Base-by-base conservation (phyloP, 2,888 invertebrate species). In the Andrena bucephala region DNA sequence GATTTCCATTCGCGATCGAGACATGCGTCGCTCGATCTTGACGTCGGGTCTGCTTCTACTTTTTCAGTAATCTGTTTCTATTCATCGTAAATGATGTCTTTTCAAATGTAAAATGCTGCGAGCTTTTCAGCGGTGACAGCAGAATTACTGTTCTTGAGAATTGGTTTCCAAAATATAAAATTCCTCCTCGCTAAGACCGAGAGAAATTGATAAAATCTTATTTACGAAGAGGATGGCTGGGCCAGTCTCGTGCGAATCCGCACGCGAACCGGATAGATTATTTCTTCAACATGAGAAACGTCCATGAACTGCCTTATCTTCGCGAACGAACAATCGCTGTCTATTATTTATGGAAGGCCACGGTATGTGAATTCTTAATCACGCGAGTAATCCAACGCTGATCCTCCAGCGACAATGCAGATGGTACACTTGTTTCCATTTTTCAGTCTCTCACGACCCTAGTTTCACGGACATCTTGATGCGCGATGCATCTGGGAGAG, bases 401-500 rank as follows among this genome's bases (percentile, higher is more conserved):
- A 50, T 79, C 33, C 54, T 65, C 20, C 36, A 60, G 62, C 33
- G 66, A 79, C 62, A 71, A 81, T 59, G 60, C 27, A 62, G 33
- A 65, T 50, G 73, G 57, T 77, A 71, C 76, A 85, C 70, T 68
- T 78, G 68, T 81, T 71, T 68, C 66, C 33, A 72, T 76, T 73
- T 74, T 70, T 70, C 42, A 67, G 77, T 70, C 59, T 87, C 85
- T 65, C 84, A 79, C 72, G 84, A 48, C 52, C 68, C 52, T 10
- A 6, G 68, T 74, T 87, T 85, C 84, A 83, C 72, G 84, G 84
- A 78, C 62, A 78, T 73, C 83, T 77, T 68, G 83, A 77, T 77
- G 54, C 48, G 50, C 57, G 31, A 13, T 24, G 29, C 8, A 20
- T 33, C 10, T 48, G 68, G 6, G 76, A 82, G 71, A 20, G 68